A percentile compares a stretch with the other conserved stretches of the same genome.
Conservation (phyloP, 2,888 invertebrate species). For the Nebria salina region DNA sequence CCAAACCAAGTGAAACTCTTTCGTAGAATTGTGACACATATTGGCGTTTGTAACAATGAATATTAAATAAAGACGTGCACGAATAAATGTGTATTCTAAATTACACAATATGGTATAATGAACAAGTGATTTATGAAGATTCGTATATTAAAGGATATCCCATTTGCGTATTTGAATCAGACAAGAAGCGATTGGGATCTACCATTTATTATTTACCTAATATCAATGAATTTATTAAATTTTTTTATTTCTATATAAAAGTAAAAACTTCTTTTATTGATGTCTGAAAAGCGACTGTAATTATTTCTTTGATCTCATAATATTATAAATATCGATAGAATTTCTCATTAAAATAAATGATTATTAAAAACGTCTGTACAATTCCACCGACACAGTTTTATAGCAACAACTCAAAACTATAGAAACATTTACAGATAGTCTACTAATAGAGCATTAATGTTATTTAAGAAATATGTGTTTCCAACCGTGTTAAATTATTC, state of each 20-base stretch:
- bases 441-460: background rate
- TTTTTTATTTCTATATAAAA: too few relatives aligned
- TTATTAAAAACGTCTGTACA: background rate
- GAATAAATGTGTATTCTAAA: conserved; percentile 31
- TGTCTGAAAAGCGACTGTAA: too few relatives aligned
- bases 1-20: conserved; percentile 34
- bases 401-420: background rate
- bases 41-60: conserved; percentile 35
- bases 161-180: background rate
- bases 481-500: background rate
- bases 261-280: too few relatives aligned
- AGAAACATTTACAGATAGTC: background rate
- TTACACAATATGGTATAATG: conserved; percentile 22
- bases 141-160: background rate
- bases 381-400: background rate
- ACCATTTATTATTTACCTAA: too few relatives aligned
- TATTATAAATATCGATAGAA: too few relatives aligned
- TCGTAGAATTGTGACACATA: conserved; percentile 35
- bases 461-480: background rate
- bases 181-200: too few relatives aligned
- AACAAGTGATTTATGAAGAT: background rate
- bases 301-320: too few relatives aligned
- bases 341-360: too few relatives aligned
- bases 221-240: too few relatives aligned
- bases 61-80: conserved; percentile 23